Percentiles rank a stretch among this genome's conserved stretches.
These are phyloP conservation scores for Lates japonicus DNA, from an alignment of 2,797 vertebrate species.

Conservation along the genomic window DNA sequence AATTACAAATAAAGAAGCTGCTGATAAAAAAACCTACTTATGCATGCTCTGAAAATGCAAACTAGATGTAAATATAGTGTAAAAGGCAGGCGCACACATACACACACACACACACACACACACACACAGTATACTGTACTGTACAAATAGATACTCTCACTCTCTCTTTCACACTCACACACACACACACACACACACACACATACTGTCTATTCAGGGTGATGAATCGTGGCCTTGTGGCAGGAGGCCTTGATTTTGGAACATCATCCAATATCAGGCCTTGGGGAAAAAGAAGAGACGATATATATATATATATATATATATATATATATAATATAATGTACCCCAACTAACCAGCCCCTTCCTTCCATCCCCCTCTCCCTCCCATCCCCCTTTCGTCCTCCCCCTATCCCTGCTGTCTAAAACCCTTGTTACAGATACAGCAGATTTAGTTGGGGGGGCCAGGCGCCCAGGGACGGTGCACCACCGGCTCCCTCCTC, in stretches of 20 bases:
- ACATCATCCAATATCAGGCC: constrained; percentile 81
- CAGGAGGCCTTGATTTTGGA: constrained; percentile 79
- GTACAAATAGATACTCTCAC: constrained; percentile 9
- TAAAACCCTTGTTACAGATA: constrained; percentile 76
- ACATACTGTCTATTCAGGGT: constrained; percentile 45
- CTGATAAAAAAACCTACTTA: neutral
- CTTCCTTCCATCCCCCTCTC: neutral
- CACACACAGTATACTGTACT: neutral
- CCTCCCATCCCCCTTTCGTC: neutral
- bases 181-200: constrained; percentile 1
- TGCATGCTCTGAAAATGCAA: neutral
- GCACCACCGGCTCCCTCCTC: neutral
- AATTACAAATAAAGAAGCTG: neutral
- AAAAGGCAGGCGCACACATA: neutral
- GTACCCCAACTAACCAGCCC: neutral
- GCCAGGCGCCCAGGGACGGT: constrained; percentile 53
- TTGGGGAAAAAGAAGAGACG: constrained; percentile 68
- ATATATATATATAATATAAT: neutral
- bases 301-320: constrained; percentile 28
- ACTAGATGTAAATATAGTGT: neutral
- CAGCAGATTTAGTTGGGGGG: constrained; percentile 70
- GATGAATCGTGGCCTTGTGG: constrained; percentile 76
- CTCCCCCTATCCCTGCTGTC: constrained; percentile 36
- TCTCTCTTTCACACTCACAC: constrained; percentile 3
- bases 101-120: neutral